Evolutionary conservation across 2,113 vertebrate species (phyloP).

Genomic region (Nannospalax galili): DNA sequence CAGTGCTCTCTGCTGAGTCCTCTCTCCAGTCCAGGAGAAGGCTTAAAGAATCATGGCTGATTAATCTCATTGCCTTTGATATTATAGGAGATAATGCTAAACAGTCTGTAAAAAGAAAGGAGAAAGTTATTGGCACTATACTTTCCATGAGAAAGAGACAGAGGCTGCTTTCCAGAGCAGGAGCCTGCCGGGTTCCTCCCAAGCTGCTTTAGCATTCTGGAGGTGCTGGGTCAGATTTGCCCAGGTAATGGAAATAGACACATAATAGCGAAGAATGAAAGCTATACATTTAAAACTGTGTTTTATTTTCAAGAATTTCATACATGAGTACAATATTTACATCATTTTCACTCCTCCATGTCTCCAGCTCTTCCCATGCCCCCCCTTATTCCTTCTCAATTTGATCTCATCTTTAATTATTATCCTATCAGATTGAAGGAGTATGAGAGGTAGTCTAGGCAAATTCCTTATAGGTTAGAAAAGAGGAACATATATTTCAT

Average conservation of each 20-base stretch:
- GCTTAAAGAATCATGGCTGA: not conserved
- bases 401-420: too few species aligned
- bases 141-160: not conserved
- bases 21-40: too few species aligned
- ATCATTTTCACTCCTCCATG: too few species aligned
- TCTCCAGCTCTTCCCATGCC: too few species aligned
- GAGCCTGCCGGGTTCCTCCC: not conserved
- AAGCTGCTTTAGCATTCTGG: not conserved
- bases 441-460: not conserved
- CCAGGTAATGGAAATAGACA: not conserved
- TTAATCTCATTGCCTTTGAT: not conserved
- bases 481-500: not conserved
- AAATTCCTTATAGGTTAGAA: not conserved
- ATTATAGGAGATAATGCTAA: not conserved
- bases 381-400: too few species aligned
- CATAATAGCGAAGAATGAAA: not conserved
- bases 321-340: too few species aligned
- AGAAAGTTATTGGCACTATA: not conserved
- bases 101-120: not conserved
- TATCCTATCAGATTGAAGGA: not conserved
- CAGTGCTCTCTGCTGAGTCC: too few species aligned
- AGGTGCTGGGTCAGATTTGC: not conserved
- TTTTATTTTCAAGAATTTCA: too few species aligned
- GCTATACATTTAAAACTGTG: not conserved
- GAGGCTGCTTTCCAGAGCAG: not conserved